phyloP scores from a whole-genome alignment of 2,113 vertebrate species.

The Loxodonta africana region DNA sequence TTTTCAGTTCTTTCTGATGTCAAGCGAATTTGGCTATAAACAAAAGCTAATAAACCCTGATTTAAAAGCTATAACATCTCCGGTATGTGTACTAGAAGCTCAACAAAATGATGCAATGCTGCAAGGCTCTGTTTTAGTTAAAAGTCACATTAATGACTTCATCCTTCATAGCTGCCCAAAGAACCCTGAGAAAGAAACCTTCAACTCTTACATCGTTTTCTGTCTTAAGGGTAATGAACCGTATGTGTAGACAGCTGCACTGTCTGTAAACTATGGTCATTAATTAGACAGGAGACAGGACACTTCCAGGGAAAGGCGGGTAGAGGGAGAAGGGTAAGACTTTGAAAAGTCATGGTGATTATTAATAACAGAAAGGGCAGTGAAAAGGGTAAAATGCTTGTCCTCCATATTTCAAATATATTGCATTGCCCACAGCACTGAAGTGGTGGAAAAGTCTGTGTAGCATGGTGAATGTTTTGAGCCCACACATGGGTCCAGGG shows the following conservation, averaged over 20 bases:
- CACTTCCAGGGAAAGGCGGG: slow-evolving; percentile 74
- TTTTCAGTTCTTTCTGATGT: slow-evolving; percentile 66
- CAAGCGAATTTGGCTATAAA: slow-evolving; percentile 72
- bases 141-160: slow-evolving; percentile 89
- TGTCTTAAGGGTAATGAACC: slow-evolving; percentile 92
- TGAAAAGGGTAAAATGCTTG: slow-evolving; percentile 77
- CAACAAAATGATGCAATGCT: slow-evolving; percentile 65
- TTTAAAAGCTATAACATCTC: slow-evolving; percentile 44
- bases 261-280: slow-evolving; percentile 84
- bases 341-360: slow-evolving; percentile 83
- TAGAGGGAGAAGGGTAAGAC: slow-evolving; percentile 70
- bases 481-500: not conserved
- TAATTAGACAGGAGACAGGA: slow-evolving; percentile 84
- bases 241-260: slow-evolving; percentile 89
- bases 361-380: slow-evolving; percentile 84
- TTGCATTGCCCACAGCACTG: slow-evolving; percentile 59
- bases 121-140: slow-evolving; percentile 84
- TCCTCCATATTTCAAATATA: slow-evolving; percentile 77
- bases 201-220: slow-evolving; percentile 90
- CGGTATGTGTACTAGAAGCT: slow-evolving; percentile 14
- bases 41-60: slow-evolving; percentile 67
- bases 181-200: slow-evolving; percentile 90
- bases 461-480: not conserved
- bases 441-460: slow-evolving; percentile 47
- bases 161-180: slow-evolving; percentile 89